These are phyloP conservation scores for Harmothoe impar DNA, from an alignment of 2,888 invertebrate species.

Conservation along the genomic window DNA sequence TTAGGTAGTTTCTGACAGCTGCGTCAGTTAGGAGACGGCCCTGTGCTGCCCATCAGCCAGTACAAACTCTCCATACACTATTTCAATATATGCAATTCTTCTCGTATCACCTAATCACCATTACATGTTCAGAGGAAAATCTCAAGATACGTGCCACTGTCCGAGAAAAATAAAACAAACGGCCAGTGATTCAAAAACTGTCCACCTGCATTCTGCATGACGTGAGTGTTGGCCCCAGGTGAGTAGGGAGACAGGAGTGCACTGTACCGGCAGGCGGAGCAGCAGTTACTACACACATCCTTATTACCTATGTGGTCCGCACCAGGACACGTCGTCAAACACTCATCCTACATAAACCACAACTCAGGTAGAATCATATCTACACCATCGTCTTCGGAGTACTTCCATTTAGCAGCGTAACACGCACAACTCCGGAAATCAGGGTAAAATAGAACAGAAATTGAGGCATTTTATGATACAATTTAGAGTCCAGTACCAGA, in stretches of 20 bases:
- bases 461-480: constrained; percentile 53
- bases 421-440: not conserved
- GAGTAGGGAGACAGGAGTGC: not conserved
- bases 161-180: not conserved
- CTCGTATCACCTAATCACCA: constrained; percentile 10
- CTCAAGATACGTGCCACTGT: not conserved
- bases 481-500: constrained; percentile 59
- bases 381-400: not conserved
- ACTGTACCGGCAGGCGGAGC: not conserved
- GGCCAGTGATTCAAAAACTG: not conserved
- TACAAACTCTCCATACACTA: not conserved
- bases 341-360: not conserved
- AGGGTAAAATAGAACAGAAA: constrained; percentile 1
- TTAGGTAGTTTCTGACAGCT: constrained; percentile 25
- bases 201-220: not conserved
- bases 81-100: not conserved
- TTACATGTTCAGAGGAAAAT: not conserved
- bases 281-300: not conserved
- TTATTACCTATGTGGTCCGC: not conserved
- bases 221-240: not conserved
- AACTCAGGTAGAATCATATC: not conserved
- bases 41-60: not conserved
- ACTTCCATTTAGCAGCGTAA: not conserved
- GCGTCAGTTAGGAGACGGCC: not conserved
- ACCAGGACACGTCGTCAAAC: not conserved